Conservation (phyloP, 2,113 vertebrate species). For the Eira barbara region DNA sequence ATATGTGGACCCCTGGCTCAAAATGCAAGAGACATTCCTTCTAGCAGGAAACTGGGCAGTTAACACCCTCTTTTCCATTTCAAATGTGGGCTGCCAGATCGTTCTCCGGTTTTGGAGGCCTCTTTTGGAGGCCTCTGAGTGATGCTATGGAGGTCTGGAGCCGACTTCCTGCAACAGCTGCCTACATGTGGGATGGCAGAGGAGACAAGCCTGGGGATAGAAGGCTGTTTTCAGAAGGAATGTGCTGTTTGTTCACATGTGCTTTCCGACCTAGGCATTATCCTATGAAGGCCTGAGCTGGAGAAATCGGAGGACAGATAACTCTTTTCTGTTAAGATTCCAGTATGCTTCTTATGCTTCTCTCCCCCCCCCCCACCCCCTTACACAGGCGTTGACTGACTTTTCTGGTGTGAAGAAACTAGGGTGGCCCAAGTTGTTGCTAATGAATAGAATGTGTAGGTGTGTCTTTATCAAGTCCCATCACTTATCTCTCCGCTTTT, state of each 20-base stretch:
- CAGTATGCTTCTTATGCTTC: not conserved
- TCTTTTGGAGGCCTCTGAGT: not conserved
- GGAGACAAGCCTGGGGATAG: not conserved
- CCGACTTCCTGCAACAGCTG: not conserved
- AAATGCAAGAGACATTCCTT: not conserved
- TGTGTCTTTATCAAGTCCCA: not conserved
- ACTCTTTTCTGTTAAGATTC: not conserved
- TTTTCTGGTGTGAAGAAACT: not conserved
- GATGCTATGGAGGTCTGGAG: not conserved
- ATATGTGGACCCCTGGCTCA: not conserved
- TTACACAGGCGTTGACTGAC: not conserved
- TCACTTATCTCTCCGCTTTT: not conserved
- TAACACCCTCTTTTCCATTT: not conserved
- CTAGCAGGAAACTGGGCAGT: not conserved
- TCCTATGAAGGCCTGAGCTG: not conserved
- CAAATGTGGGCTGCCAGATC: not conserved
- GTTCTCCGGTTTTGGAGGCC: accelerated
- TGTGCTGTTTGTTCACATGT: not conserved
- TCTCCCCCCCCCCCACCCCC: too few species aligned
- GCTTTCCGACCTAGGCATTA: not conserved
- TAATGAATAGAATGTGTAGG: not conserved
- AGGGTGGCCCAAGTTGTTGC: not conserved
- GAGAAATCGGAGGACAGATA: not conserved
- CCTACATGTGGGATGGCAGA: not conserved
- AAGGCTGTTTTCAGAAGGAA: not conserved